Evolutionary conservation across 2,888 invertebrate genomes (phyloP).

Genomic region (Ceraclea dissimilis): DNA sequence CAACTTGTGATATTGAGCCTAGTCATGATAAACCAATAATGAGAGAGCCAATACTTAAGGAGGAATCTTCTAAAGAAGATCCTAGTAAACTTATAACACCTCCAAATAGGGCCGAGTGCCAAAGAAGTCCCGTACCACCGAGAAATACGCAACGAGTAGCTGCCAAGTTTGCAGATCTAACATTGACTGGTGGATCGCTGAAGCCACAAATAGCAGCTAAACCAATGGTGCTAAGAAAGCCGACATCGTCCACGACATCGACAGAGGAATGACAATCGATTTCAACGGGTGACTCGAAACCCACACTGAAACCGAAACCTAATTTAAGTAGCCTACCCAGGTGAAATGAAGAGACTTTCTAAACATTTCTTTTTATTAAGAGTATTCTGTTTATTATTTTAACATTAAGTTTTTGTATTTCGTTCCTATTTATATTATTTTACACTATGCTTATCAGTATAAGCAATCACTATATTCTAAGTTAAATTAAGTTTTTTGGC

Average conservation of each 20-base stretch:
- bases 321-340: conserved; percentile 18
- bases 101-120: conserved; percentile 26
- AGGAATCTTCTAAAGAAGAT: conserved; percentile 22
- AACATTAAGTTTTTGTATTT: conserved; percentile 1
- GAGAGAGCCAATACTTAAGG: conserved; percentile 11
- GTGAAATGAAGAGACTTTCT: conserved; percentile 11
- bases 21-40: conserved; percentile 16
- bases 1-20: conserved; percentile 19
- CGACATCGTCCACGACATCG: conserved; percentile 41
- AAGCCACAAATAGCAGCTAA: conserved; percentile 74
- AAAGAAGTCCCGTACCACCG: conserved; percentile 47
- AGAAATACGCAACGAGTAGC: conserved; percentile 56
- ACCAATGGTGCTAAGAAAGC: conserved; percentile 69
- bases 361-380: neutral
- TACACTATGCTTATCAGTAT: neutral
- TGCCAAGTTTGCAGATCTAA: conserved; percentile 57
- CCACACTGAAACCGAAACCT: conserved; percentile 21
- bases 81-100: conserved; percentile 18
- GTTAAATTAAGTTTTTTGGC: too few species aligned
- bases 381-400: too few species aligned
- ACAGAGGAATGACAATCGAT: conserved; percentile 34
- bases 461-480: too few species aligned
- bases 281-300: conserved; percentile 28
- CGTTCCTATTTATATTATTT: neutral
- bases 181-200: conserved; percentile 55